These are phyloP conservation scores for Anhinga rufa DNA, from an alignment of 2,113 vertebrate species.

Conservation along the genomic window DNA sequence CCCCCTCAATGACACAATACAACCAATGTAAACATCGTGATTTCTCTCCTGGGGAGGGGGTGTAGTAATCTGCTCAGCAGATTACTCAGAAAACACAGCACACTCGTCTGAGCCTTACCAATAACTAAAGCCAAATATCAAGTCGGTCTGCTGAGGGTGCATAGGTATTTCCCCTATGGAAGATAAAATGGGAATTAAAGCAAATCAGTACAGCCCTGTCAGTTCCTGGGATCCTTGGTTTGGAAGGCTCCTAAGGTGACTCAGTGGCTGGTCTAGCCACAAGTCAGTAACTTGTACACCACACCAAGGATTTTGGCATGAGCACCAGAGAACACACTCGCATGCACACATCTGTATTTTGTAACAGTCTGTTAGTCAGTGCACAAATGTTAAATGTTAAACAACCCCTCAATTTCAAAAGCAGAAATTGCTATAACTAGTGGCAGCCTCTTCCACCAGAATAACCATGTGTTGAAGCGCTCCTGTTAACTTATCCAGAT, in stretches of 20 bases:
- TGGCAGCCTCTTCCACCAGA: background rate
- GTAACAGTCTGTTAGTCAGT: background rate
- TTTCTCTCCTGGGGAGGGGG: background rate
- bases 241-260: background rate
- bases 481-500: background rate
- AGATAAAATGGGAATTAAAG: background rate
- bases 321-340: background rate
- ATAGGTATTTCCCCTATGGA: background rate
- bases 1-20: background rate
- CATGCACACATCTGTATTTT: background rate
- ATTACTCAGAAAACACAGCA: background rate
- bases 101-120: background rate
- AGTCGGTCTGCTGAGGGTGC: background rate
- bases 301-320: background rate
- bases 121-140: background rate
- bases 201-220: background rate
- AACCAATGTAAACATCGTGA: background rate
- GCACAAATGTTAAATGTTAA: background rate
- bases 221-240: background rate
- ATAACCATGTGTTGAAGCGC: accelerated
- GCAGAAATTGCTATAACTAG: background rate
- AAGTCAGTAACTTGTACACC: background rate
- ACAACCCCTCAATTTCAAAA: background rate
- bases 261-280: background rate
- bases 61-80: background rate